Percentiles rank a stretch among this genome's conserved stretches.
Conservation (phyloP, 2,113 vertebrate species). For the Thryonomys swinderianus region DNA sequence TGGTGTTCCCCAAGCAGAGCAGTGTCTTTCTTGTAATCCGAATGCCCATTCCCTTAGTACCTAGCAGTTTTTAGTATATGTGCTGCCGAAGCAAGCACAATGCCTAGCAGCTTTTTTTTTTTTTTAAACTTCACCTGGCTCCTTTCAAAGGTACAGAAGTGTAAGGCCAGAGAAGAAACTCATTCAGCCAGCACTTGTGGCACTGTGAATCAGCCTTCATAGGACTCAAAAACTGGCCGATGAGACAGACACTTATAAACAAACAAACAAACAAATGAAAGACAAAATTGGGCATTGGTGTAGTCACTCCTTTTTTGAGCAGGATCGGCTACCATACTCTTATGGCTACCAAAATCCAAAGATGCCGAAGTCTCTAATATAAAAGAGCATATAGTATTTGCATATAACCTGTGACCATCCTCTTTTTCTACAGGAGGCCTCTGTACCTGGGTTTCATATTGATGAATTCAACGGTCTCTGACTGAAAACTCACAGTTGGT, state of each 20-base stretch:
- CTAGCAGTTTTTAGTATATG: constrained; percentile 8
- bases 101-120: no score
- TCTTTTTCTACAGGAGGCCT: neutral
- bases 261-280: neutral
- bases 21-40: neutral
- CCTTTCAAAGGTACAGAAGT: neutral
- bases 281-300: neutral
- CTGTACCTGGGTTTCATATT: neutral
- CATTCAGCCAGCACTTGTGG: neutral
- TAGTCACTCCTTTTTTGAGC: neutral
- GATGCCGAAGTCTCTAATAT: neutral
- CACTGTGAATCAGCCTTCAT: neutral
- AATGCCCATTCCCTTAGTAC: neutral
- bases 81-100: no score
- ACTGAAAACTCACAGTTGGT: neutral
- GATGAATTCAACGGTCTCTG: neutral
- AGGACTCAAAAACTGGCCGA: neutral
- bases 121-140: neutral
- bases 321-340: neutral
- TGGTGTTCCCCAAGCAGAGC: neutral
- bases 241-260: neutral
- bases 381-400: neutral
- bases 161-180: neutral
- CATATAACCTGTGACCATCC: neutral
- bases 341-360: neutral